Base-by-base conservation (phyloP, 2,888 invertebrate genomes). In the Sicus ferrugineus region DNA sequence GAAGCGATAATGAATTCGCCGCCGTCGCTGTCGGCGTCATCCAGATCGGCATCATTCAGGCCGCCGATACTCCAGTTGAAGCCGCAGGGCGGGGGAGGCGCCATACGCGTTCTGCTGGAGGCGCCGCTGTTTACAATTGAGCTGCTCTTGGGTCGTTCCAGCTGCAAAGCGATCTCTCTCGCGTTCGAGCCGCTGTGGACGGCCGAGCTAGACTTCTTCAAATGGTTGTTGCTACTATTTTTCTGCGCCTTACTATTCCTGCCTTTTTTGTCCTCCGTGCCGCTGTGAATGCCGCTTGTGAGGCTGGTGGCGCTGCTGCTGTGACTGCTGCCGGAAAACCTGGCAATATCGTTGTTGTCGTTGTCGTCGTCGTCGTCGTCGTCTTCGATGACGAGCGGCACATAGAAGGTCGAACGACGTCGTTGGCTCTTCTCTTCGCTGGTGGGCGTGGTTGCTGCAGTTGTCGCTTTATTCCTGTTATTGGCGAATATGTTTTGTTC, bases 371-470 rank as follows among this genome's bases (percentile, higher is more conserved):
- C 58, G 67, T 31, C 9, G 67, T 75, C 75, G 71, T 80, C 80
- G 81, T 82, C 81, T 67, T 84, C 85, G 34, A 83, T 83, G 9
- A 84, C 81, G 75, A 92, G 86, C 74, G 92, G 90, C 74, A 92
- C 91, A 85, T 92, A 92, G 85, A 92, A 92, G 74, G 92, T 91
- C 62, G 92, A 92, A 73, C 92, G 88, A 71, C 92, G 88, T 63
- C 90, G 87, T 73, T 87, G 81, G 74, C 87, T 85, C 67, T 89
- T 89, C 78, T 88, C 88, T 69, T 82, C 83, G 19, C 77, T 58
- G 70, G 54, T 59, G 63, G 64, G 23, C 26, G 54, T 54, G 54
- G 23, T 28, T 6, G 28, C 7, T 7, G 54, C 28, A 9, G 2
- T 23, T 23, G 54, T 26, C 2, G 54, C 23, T 1, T 67, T 62